Evolutionary conservation across 1,140 invertebrate species (phyloP), one percentile per base, ranked within the genome.

Genomic region (Zaprionus africanus): DNA sequence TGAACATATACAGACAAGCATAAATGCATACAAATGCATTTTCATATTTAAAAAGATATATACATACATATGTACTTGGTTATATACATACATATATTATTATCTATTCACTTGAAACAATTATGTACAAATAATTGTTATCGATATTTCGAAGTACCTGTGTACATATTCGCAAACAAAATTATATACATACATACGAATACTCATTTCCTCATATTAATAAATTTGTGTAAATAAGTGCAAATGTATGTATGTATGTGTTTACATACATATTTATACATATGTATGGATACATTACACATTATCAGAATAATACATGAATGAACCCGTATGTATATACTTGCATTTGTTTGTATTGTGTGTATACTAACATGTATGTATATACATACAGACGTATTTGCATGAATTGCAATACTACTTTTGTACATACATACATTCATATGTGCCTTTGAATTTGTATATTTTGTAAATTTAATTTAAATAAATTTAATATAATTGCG

Each of bases 401-500:
- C 49, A 63, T 53, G 31, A 24, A 28, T 46, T 41, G n/a, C 46
- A 51, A 24, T 13, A 22, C 9, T 12, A 51, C 46, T 6, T 46
- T 31, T 46, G 41, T 49, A 61, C 38, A 57, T 64, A 43, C 24
- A 38, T 58, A 66, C 22, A 63, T 46, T 31, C 13, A 22, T 51
- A 53, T 68, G 22, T 61, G 28, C 17, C 54, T 34, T 43, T n/a
- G 54, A 51, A 61, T 31, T 17, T n/a, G 19, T 43, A 62, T 53
- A 31, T 28, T 51, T 58, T 36, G 17, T 65, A 38, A 49, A 49
- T 64, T 17, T 4, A 46, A 56, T 12, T 59, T 34, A 38, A 61
- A 77, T 59, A 56, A 78, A 90, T 58, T 70, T 78, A 69, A 76
- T 79, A 73, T 78, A 69, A 76, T 79, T 90, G 74, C 56, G 51